Percentiles rank a stretch among this genome's conserved stretches.
Evolutionary conservation across 2,797 vertebrate genomes (phyloP).

Genomic region (Epinephelus coioides): DNA sequence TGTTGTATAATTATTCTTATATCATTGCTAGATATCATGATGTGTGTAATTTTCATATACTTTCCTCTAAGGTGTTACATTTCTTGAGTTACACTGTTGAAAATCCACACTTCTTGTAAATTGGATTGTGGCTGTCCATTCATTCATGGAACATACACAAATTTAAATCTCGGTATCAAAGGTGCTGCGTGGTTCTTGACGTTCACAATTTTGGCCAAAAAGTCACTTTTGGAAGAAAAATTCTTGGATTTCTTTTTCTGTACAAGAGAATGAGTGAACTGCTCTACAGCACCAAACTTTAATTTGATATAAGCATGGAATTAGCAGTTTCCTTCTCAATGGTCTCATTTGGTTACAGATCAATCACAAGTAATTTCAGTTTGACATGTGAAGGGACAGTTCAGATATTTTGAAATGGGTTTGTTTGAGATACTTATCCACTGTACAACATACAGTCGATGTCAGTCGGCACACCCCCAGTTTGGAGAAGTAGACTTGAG

Average conservation of each 20-base stretch:
- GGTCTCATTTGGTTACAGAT: background rate
- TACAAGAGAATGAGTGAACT: background rate
- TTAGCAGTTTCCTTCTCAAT: background rate
- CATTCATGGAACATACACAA: background rate
- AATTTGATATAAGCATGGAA: background rate
- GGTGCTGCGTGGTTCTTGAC: background rate
- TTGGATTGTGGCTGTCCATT: background rate
- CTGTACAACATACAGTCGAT: too few species aligned
- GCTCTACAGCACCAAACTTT: background rate
- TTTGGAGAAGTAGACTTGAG: too few species aligned
- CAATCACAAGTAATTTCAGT: background rate
- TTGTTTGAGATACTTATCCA: too few species aligned
- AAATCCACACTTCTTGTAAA: background rate
- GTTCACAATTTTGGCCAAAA: background rate
- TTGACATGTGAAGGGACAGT: background rate
- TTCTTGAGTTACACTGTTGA: slow-evolving; percentile 12
- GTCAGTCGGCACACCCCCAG: too few species aligned
- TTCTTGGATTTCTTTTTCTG: background rate
- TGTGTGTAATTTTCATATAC: slow-evolving; percentile 20
- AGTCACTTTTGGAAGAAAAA: background rate
- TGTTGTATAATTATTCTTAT: slow-evolving; percentile 9
- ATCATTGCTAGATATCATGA: slow-evolving; percentile 18
- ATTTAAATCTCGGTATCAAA: slow-evolving; percentile 9
- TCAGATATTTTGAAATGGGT: too few species aligned
- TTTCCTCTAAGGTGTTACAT: slow-evolving; percentile 13